Base-by-base conservation (phyloP, 1,140 invertebrate genomes). In the Listronotus bonariensis region DNA sequence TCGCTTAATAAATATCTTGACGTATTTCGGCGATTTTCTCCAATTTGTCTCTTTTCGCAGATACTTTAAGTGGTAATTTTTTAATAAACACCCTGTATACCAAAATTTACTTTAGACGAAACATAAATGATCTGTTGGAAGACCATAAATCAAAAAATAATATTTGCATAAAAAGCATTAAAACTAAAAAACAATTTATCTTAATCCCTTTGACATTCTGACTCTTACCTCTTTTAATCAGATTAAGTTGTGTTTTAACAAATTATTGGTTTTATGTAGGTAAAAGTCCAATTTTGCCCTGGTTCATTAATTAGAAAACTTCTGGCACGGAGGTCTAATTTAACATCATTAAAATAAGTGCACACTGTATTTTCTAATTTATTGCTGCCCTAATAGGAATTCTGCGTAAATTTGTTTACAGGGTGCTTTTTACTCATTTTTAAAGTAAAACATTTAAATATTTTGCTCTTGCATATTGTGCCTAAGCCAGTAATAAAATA, bases 201-300 rank as follows among this genome's bases (percentile, higher is more conserved):
- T 41, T 52, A 52, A 12, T 14, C 14, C 59, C 36, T 43, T 62
- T 43, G 41, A 32, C 59, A 41, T 26, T 42, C 6, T 12, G 15
- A 31, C 14, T 31, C 40, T 42, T 17, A 40, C 15, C 36, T 54
- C n/a, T 42, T 62, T 62, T 54, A 54, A 62, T 62, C 59, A 45
- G 59, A 53, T 61, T 53, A 53, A 20, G 36, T 12, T 43, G 49
- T 46, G 42, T 62, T 62, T 62, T 62, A 62, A 45, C 32, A 63
- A 52, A 63, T 55, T 63, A 42, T 46, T 63, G 55, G 20, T 42
- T 63, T 63, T 55, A 40, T 36, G 14, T 38, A 6, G 32, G 34
- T 51, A 34, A 12, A 34, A 52, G 49, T 36, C 31, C n/a, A 34
- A 52, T 36, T 34, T 52, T 9, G 10, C 20, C 34, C 20, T 11